Evolutionary conservation across 2,888 invertebrate genomes (phyloP).

Genomic region (Falcaria lacertinaria): DNA sequence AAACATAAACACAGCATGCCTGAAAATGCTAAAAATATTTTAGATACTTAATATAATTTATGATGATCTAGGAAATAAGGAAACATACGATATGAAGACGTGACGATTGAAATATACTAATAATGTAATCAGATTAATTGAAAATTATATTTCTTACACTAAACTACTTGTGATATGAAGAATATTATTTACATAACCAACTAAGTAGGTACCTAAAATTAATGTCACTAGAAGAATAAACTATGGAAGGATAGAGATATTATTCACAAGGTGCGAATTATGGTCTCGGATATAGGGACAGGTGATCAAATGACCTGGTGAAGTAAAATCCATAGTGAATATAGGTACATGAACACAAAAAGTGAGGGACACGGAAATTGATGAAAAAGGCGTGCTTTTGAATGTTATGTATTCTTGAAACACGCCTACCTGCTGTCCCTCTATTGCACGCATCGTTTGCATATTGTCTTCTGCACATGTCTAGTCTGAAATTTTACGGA

Average conservation of each 20-base stretch:
- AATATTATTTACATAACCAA: slow-evolving; percentile 22
- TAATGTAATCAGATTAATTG: background rate
- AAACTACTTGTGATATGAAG: slow-evolving; percentile 9
- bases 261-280: slow-evolving; percentile 76
- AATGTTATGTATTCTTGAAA: slow-evolving; percentile 51
- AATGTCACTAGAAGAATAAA: slow-evolving; percentile 41
- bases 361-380: slow-evolving; percentile 50
- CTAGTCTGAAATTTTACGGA: slow-evolving; percentile 92
- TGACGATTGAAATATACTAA: background rate
- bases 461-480: slow-evolving; percentile 98
- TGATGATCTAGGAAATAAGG: background rate
- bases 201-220: slow-evolving; percentile 18
- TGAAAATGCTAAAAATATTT: background rate
- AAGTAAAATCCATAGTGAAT: slow-evolving; percentile 51
- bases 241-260: slow-evolving; percentile 62
- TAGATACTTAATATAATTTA: background rate
- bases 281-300: slow-evolving; percentile 52
- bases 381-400: slow-evolving; percentile 71
- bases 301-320: slow-evolving; percentile 35
- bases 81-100: background rate
- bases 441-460: slow-evolving; percentile 97
- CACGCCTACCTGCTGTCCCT: slow-evolving; percentile 96
- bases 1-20: background rate
- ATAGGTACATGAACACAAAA: slow-evolving; percentile 51
- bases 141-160: background rate